Conservation (phyloP, 2,797 vertebrate genomes). For the Morelia viridis region DNA sequence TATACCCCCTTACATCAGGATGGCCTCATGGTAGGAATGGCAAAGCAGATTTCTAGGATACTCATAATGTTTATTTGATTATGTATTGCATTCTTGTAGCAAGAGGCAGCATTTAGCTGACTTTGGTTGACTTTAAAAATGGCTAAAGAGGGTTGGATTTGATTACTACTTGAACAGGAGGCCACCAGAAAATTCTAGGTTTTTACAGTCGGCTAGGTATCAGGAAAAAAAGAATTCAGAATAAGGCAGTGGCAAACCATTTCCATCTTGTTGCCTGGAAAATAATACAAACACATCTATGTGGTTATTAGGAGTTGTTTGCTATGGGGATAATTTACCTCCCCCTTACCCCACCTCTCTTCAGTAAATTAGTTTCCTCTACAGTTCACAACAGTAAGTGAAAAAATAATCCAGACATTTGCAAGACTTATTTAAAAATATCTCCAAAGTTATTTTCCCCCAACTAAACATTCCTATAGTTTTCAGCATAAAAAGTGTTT, state of each 20-base stretch:
- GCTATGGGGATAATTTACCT: not conserved
- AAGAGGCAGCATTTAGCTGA: not conserved
- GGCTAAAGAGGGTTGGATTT: not conserved
- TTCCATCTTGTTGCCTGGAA: not conserved
- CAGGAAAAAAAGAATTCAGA: not conserved
- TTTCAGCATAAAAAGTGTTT: fast-evolving
- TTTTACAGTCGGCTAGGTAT: not conserved
- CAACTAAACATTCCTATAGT: not conserved
- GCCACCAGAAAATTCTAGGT: not conserved
- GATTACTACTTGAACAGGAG: not conserved
- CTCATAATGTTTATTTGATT: not conserved
- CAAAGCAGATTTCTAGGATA: not conserved
- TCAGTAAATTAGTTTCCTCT: not conserved
- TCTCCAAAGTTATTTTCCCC: not conserved
- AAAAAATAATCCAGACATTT: not conserved
- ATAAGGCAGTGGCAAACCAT: not conserved
- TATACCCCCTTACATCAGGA: not conserved
- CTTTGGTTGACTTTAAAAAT: not conserved
- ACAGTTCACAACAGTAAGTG: not conserved
- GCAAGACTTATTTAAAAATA: not conserved
- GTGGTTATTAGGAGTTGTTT: not conserved
- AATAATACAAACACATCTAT: not conserved
- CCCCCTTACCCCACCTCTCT: not conserved
- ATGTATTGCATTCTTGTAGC: not conserved
- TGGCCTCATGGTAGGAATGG: not conserved